Conservation (phyloP, 2,888 invertebrate species). For the Drosophila mercatorum region DNA sequence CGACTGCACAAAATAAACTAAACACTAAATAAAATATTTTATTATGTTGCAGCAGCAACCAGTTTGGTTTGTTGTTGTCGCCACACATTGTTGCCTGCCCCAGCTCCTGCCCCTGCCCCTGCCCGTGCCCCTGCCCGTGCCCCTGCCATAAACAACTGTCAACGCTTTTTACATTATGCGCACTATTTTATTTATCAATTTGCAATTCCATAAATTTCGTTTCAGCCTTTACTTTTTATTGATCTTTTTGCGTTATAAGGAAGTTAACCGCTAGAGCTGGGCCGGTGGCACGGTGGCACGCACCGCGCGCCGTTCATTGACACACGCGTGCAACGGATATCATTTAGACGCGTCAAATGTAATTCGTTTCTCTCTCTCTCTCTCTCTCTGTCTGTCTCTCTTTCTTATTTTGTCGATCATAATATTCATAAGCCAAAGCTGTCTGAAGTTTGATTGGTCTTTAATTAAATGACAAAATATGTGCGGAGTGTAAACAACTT, state of each 20-base stretch:
- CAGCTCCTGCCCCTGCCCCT: neutral
- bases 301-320: conserved; percentile 54
- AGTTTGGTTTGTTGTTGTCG: conserved; percentile 47
- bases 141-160: conserved; percentile 68
- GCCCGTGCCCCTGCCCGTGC: neutral
- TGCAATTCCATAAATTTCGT: conserved; percentile 79
- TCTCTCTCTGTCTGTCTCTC: neutral
- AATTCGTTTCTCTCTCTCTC: neutral
- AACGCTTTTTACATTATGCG: conserved; percentile 61
- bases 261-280: conserved; percentile 65
- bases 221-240: conserved; percentile 74
- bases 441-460: conserved; percentile 74
- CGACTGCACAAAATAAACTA: conserved; percentile 69
- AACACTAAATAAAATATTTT: conserved; percentile 82
- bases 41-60: conserved; percentile 69
- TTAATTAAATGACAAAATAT: conserved; percentile 78
- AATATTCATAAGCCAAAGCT: conserved; percentile 27
- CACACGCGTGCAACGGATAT: conserved; percentile 66
- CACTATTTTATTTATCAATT: conserved; percentile 73
- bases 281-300: conserved; percentile 10
- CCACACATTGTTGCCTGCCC: conserved; percentile 70
- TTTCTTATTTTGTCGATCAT: conserved; percentile 6
- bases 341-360: conserved; percentile 65
- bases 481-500: conserved; percentile 67
- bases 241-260: conserved; percentile 71